Conservation (phyloP, 2,113 vertebrate species). For the Sylvilagus bachmani region DNA sequence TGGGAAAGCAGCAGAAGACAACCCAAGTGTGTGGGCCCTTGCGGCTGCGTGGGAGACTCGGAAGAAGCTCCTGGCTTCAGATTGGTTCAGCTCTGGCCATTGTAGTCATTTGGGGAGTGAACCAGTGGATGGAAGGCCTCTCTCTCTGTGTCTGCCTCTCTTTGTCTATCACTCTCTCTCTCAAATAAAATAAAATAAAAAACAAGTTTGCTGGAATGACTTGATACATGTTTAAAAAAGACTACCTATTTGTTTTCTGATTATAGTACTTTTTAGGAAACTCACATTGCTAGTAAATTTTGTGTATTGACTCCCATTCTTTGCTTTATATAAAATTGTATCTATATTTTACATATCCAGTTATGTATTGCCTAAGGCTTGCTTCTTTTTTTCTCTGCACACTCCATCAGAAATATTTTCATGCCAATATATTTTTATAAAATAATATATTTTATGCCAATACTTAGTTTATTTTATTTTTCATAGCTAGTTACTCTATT, state of each 20-base stretch:
- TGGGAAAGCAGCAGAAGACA: too few species aligned
- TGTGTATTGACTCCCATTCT: neutral
- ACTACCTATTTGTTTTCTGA: neutral
- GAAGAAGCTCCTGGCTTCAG: too few species aligned
- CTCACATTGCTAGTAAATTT: neutral
- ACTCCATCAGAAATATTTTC: neutral
- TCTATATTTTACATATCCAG: neutral
- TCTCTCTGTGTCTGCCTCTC: too few species aligned
- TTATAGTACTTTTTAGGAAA: neutral
- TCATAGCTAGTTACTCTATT: slow-evolving; percentile 38
- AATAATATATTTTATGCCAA: neutral
- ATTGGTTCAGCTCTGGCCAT: too few species aligned
- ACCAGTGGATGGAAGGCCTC: too few species aligned
- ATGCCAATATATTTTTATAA: too few species aligned
- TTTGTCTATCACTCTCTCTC: too few species aligned
- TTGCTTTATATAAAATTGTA: neutral
- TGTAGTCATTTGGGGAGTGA: too few species aligned
- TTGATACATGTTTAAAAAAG: neutral
- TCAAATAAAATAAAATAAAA: too few species aligned
- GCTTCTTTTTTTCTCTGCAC: neutral
- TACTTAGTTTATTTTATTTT: slow-evolving; percentile 63
- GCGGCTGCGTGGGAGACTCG: too few species aligned
- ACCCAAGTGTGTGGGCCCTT: too few species aligned
- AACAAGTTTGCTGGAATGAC: neutral
- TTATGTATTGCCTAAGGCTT: neutral